Evolutionary conservation across 2,888 invertebrate species (phyloP).

Genomic region (Busseola fusca): DNA sequence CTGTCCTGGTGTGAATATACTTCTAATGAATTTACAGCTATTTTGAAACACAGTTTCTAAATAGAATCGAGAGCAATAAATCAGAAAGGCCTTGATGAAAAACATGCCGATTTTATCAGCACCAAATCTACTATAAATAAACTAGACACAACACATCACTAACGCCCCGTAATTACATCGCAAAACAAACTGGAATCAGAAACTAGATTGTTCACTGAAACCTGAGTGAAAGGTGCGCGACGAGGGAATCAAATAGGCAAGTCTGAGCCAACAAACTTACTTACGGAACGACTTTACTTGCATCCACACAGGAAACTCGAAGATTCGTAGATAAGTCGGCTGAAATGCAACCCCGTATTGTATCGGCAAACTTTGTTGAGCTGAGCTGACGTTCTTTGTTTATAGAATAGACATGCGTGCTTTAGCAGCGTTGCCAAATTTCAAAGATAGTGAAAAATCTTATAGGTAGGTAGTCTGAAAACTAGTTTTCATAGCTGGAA

Average conservation of each 20-base stretch:
- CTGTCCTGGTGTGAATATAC: too few relatives aligned
- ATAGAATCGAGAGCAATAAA: constrained; percentile 5
- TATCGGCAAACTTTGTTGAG: constrained; percentile 40
- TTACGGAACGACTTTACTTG: constrained; percentile 49
- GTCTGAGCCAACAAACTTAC: constrained; percentile 53
- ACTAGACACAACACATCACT: constrained; percentile 1
- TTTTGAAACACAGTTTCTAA: constrained; percentile 9
- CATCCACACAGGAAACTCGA: constrained; percentile 40
- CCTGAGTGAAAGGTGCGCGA: constrained; percentile 33
- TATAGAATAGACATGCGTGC: constrained; percentile 3
- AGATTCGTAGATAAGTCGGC: constrained; percentile 39
- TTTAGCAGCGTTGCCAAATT: constrained; percentile 13
- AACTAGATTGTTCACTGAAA: constrained; percentile 27
- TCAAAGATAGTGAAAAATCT: neutral
- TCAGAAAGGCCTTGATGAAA: constrained; percentile 12
- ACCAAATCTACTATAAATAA: constrained; percentile 6
- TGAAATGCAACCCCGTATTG: constrained; percentile 47
- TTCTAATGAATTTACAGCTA: neutral
- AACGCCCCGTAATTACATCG: constrained; percentile 21
- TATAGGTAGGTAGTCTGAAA: neutral
- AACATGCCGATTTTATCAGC: neutral
- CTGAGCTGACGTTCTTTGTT: constrained; percentile 36
- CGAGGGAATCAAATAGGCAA: constrained; percentile 54
- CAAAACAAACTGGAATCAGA: constrained; percentile 34
- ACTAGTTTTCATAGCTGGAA: neutral